Percentiles rank a stretch among this genome's conserved stretches.
phyloP scores from a whole-genome alignment of 2,888 invertebrate genomes.

The Pyrgus malvae region DNA sequence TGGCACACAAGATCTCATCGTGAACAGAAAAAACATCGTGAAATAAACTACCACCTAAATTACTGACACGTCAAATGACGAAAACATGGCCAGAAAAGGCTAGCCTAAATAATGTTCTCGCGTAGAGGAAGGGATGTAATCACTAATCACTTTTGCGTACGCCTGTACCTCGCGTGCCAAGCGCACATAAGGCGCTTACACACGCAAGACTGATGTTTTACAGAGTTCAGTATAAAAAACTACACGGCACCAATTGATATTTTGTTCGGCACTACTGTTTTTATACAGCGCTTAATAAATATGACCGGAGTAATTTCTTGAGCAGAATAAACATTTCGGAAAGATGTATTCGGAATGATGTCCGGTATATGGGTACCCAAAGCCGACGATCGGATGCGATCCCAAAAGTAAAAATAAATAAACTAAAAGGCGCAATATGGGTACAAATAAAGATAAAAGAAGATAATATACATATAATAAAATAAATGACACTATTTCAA shows the following conservation, averaged over 20 bases:
- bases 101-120: slow-evolving; percentile 20
- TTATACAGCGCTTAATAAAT: slow-evolving; percentile 41
- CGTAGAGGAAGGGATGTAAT: slow-evolving; percentile 40
- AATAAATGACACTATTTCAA: no score
- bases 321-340: not conserved
- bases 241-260: slow-evolving; percentile 75
- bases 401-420: no score
- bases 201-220: slow-evolving; percentile 75
- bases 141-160: slow-evolving; percentile 57
- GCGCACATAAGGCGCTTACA: slow-evolving; percentile 61
- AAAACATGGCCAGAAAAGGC: not conserved
- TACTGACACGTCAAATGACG: not conserved
- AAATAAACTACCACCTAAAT: no score
- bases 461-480: no score
- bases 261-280: slow-evolving; percentile 70
- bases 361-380: not conserved
- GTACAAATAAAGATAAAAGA: no score
- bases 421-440: no score
- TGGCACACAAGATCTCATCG: no score
- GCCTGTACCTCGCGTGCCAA: slow-evolving; percentile 66
- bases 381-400: no score
- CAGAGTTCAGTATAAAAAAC: slow-evolving; percentile 71
- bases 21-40: no score
- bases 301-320: not conserved
- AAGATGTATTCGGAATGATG: not conserved